Evolutionary conservation across 2,888 invertebrate species (phyloP).

Genomic region (Chelonus formosanus): DNA sequence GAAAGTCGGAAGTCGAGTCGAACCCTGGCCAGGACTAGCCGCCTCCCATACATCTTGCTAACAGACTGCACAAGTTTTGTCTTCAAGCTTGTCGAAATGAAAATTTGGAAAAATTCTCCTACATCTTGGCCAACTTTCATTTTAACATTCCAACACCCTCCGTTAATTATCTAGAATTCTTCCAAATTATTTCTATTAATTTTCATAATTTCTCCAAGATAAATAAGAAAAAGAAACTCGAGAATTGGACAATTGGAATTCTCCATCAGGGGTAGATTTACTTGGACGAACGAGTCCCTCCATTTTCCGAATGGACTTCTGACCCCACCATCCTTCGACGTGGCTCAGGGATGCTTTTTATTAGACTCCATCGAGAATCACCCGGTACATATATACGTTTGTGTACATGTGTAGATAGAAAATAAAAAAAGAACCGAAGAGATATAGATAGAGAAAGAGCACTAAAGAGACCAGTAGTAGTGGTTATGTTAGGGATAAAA

Average conservation of each 20-base stretch:
- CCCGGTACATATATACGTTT: conserved; percentile 36
- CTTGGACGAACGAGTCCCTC: conserved; percentile 63
- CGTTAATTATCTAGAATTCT: background rate
- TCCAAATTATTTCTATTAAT: conserved; percentile 6
- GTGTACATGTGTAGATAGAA: conserved; percentile 24
- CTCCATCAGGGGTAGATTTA: conserved; percentile 64
- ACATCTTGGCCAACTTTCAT: background rate
- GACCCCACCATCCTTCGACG: conserved; percentile 60
- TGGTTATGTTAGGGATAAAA: conserved; percentile 57
- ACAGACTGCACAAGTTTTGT: conserved; percentile 61
- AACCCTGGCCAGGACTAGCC: conserved; percentile 63
- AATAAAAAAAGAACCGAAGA: background rate
- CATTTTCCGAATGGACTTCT: conserved; percentile 66
- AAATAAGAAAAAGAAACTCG: background rate
- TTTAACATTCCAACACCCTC: background rate
- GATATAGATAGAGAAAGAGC: conserved; percentile 5
- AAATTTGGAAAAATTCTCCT: conserved; percentile 45
- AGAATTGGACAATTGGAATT: conserved; percentile 55
- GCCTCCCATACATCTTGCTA: conserved; percentile 63
- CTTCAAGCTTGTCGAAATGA: conserved; percentile 41
- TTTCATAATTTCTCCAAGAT: background rate
- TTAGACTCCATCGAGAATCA: conserved; percentile 62
- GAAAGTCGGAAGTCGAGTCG: conserved; percentile 65
- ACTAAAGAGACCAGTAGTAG: conserved; percentile 17
- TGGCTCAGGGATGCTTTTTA: conserved; percentile 61